A percentile compares a stretch with the other conserved stretches of the same genome.
These are phyloP conservation scores for Idaea biselata DNA, from an alignment of 2,888 invertebrate species.

Conservation along the genomic window DNA sequence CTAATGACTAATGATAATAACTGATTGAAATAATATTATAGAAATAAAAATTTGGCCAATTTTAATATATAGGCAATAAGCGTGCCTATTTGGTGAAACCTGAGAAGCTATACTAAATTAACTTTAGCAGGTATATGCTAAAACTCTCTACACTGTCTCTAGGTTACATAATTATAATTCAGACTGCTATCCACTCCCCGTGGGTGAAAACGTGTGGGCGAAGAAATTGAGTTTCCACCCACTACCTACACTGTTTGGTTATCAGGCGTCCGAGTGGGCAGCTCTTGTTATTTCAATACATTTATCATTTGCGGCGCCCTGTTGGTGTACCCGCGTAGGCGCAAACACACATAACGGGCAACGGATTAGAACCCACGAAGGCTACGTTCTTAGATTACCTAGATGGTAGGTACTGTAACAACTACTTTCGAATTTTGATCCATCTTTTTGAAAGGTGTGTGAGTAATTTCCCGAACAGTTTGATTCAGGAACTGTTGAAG, in stretches of 20 bases:
- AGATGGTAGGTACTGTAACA: too few relatives aligned
- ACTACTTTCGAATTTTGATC: too few relatives aligned
- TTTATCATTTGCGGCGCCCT: neutral
- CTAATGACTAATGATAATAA: too few relatives aligned
- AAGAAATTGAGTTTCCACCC: conserved; percentile 43
- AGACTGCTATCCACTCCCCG: conserved; percentile 37
- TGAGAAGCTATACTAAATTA: neutral
- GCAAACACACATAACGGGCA: too few relatives aligned
- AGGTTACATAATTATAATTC: conserved; percentile 22
- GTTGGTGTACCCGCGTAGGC: neutral
- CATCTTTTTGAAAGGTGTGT: too few relatives aligned
- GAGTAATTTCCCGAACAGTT: too few relatives aligned
- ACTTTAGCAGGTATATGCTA: neutral
- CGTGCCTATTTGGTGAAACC: neutral
- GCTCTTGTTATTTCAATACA: neutral
- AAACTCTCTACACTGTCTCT: neutral
- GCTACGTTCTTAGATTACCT: too few relatives aligned
- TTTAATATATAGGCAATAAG: too few relatives aligned
- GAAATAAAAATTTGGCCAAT: too few relatives aligned
- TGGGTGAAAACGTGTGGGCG: conserved; percentile 49
- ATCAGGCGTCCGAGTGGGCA: neutral
- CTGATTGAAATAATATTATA: too few relatives aligned
- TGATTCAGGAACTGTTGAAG: too few relatives aligned
- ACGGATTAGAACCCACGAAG: too few relatives aligned
- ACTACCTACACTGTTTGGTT: conserved; percentile 22